A percentile compares a stretch with the other conserved stretches of the same genome.
These are phyloP conservation scores for Ranitomeya variabilis DNA, from an alignment of 2,113 vertebrate species.

Conservation along the genomic window DNA sequence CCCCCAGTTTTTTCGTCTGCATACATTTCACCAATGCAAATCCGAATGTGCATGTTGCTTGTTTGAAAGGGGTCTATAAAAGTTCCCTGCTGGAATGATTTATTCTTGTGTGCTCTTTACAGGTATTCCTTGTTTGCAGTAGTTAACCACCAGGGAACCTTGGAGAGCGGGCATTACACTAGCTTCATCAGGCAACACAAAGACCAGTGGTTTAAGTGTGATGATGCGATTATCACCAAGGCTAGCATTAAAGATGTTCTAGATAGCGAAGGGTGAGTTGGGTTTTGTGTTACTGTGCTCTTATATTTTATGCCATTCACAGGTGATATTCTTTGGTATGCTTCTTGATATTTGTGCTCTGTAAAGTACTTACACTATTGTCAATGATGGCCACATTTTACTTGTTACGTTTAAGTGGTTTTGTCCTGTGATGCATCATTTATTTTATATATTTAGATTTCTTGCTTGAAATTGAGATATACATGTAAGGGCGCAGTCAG, in stretches of 20 bases:
- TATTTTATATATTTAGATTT: too few species aligned
- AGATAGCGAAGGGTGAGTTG: conserved; percentile 95
- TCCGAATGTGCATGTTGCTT: too few species aligned
- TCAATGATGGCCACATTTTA: too few species aligned
- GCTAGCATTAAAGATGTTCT: conserved; percentile 98
- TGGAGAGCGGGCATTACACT: conserved; percentile 99
- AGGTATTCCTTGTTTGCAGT: conserved; percentile 99
- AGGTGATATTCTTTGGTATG: not conserved
- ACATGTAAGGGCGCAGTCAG: too few species aligned
- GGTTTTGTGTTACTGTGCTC: not conserved
- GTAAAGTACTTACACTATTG: too few species aligned
- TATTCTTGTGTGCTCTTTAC: conserved; percentile 14
- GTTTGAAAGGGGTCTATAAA: too few species aligned
- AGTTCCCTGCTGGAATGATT: too few species aligned
- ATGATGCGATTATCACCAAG: conserved; percentile 99
- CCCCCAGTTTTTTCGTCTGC: too few species aligned
- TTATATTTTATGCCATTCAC: not conserved
- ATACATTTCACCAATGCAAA: too few species aligned
- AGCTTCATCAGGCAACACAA: conserved; percentile 99
- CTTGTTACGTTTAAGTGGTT: too few species aligned
- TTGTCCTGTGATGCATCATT: too few species aligned
- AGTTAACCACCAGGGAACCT: conserved; percentile 98
- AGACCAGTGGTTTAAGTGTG: conserved; percentile 99
- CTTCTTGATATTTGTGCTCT: not conserved
- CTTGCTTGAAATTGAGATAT: too few species aligned